phyloP scores from a whole-genome alignment of 1,140 invertebrate species.

The Papilio machaon region DNA sequence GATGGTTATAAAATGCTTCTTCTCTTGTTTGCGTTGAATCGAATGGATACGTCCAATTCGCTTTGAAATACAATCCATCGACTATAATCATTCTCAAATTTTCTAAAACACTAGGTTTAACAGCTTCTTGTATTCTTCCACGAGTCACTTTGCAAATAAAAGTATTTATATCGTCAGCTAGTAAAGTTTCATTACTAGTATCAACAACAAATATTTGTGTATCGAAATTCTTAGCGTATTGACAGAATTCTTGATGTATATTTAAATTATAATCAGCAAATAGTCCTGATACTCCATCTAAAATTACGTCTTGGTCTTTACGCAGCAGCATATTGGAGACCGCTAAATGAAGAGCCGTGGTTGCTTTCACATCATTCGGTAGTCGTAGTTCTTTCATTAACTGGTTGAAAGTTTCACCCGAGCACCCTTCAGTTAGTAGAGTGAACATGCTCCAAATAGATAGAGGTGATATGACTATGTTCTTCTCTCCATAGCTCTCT shows the following conservation, averaged over 20 bases:
- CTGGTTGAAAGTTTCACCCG: constrained; percentile 77
- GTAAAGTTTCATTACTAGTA: constrained; percentile 62
- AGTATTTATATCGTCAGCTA: constrained; percentile 72
- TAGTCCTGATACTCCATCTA: constrained; percentile 65
- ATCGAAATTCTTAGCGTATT: constrained; percentile 63
- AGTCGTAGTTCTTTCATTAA: constrained; percentile 72
- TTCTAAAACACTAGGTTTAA: constrained; percentile 67
- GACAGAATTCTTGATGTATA: constrained; percentile 71
- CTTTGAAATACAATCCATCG: constrained; percentile 90
- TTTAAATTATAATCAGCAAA: constrained; percentile 62
- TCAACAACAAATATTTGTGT: constrained; percentile 68
- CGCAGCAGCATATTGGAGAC: constrained; percentile 56
- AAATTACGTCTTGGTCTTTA: constrained; percentile 54
- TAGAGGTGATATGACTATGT: constrained; percentile 76
- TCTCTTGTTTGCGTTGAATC: constrained; percentile 82
- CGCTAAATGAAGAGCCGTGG: constrained; percentile 63
- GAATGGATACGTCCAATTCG: constrained; percentile 86
- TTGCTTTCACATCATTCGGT: constrained; percentile 66
- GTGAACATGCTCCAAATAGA: constrained; percentile 81
- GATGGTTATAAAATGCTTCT: constrained; percentile 78
- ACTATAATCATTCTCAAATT: constrained; percentile 85
- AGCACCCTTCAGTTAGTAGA: constrained; percentile 79
- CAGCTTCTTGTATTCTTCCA: constrained; percentile 63
- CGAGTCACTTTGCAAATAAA: constrained; percentile 72
- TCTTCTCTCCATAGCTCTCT: constrained; percentile 67